Conservation (phyloP, 1,140 invertebrate genomes). For the Anadara kagoshimensis region DNA sequence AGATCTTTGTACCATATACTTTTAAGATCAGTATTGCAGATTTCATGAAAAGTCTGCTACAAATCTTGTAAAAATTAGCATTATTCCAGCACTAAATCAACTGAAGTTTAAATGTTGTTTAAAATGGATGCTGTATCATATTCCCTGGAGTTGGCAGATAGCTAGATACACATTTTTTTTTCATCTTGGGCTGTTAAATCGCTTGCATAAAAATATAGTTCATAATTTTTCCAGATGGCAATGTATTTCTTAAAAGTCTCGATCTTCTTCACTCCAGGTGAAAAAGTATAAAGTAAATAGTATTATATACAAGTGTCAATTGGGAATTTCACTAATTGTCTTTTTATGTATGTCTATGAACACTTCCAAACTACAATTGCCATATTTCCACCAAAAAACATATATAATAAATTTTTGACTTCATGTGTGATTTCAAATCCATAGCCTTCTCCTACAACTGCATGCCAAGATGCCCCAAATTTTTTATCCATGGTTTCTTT, state of each 20-base stretch:
- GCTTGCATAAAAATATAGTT: background rate
- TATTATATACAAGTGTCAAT: background rate
- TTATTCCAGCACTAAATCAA: too few relatives aligned
- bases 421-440: constrained; percentile 95
- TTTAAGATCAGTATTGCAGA: too few relatives aligned
- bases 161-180: background rate
- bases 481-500: constrained; percentile 97
- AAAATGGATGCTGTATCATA: too few relatives aligned
- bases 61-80: too few relatives aligned
- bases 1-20: too few relatives aligned
- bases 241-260: background rate
- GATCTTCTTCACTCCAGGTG: background rate
- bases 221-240: background rate
- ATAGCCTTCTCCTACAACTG: constrained; percentile 93
- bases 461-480: constrained; percentile 94
- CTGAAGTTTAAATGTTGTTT: too few relatives aligned
- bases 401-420: constrained; percentile 89
- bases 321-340: background rate
- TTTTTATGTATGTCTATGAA: constrained; percentile 68
- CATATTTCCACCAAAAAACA: constrained; percentile 93
- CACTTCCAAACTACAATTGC: constrained; percentile 95
- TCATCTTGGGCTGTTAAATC: background rate
- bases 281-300: background rate
- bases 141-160: too few relatives aligned
- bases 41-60: too few relatives aligned